phyloP scores from a whole-genome alignment of 2,888 invertebrate species.

The Aquatica leii region DNA sequence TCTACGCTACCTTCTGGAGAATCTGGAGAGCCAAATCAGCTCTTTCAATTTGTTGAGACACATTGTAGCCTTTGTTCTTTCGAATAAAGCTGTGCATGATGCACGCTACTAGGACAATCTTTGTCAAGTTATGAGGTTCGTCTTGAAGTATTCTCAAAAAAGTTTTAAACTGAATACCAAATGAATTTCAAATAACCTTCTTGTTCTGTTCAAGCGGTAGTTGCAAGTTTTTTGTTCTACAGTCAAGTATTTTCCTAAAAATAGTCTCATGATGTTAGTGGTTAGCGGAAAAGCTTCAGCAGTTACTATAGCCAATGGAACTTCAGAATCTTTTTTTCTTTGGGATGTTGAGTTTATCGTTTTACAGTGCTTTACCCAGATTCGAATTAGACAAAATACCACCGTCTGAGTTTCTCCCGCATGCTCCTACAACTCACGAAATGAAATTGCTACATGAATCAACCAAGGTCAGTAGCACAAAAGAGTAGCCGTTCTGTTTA shows the following conservation, averaged over 20 bases:
- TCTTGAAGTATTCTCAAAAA: neutral
- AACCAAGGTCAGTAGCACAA: constrained; percentile 24
- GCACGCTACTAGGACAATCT: neutral
- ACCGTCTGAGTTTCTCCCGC: too few relatives aligned
- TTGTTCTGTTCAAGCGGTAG: neutral
- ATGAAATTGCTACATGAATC: too few relatives aligned
- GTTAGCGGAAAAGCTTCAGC: neutral
- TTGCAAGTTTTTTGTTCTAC: neutral
- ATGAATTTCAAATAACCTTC: neutral
- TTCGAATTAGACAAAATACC: too few relatives aligned
- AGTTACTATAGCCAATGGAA: neutral
- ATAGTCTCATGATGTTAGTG: neutral
- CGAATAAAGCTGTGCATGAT: neutral
- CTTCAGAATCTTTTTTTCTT: neutral
- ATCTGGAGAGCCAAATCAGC: too few relatives aligned
- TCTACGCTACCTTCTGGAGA: neutral
- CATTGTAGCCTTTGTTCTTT: too few relatives aligned
- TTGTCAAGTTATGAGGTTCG: neutral
- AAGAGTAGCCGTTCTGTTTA: constrained; percentile 40
- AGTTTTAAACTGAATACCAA: neutral
- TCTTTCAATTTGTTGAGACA: too few relatives aligned
- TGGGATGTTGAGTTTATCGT: neutral
- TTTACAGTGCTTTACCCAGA: too few relatives aligned
- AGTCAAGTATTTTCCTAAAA: too few relatives aligned
- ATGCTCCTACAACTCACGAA: too few relatives aligned